Evolutionary conservation across 1,140 invertebrate species (phyloP), one percentile per base, ranked within the genome.

Genomic region (Eupeodes corollae): DNA sequence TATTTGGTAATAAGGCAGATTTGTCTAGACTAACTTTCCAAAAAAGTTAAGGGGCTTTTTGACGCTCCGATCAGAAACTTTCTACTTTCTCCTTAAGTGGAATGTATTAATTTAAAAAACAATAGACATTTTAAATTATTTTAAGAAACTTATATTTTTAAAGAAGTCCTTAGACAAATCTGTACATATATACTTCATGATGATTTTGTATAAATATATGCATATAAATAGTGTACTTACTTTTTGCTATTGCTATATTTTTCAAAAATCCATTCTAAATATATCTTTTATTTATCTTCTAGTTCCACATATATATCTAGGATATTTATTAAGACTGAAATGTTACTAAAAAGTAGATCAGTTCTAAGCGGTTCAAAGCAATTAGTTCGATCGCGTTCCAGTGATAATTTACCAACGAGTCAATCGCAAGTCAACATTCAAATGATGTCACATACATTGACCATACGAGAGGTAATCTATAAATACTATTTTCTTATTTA

Each of bases 401-500:
- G 81, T 39, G 88, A 92, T 70, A 91, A 90, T 73, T 71, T 92
- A 54, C 87, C 88, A 46, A 88, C 86, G 58, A 89, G 86, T 72
- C 87, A 91, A 66, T 88, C 86, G 41, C 89, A 92, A 75, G 82
- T 86, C 69, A 89, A 90, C 72, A 90, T 92, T 51, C 87, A 91
- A 70, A 91, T 90, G 87, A 85, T 89, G 77, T 91, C 88, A 14
- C 86, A 90, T 61, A 92, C 89, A 35, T 77, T 92, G 49, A 90
- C 87, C 50, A 90, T 91, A 58, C 75, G 86, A 75, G 88, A 92
- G 86, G 89, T 92, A 75, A 74, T 67, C 62, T 49, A 26, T 40
- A 32, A 13, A 40, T 49, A 26, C 21, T 26, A 5, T 26, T 26
- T 26, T 26, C 21, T 26, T 26, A 26, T 26, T 8, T 26, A 26